Conservation (phyloP, 2,113 vertebrate genomes). For the Bos javanicus region DNA sequence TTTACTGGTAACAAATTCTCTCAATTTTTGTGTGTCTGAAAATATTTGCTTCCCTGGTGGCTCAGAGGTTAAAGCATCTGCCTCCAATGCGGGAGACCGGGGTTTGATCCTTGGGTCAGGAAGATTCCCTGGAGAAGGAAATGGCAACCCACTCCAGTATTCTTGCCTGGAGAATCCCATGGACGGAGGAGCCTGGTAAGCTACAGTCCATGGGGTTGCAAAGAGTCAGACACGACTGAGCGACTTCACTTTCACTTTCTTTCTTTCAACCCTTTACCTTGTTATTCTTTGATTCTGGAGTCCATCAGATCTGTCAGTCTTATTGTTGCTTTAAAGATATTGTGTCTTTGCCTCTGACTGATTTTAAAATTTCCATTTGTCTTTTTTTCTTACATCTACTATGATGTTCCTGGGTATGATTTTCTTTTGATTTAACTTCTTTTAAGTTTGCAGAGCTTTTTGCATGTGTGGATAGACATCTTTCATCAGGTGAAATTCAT, state of each 20-base stretch:
- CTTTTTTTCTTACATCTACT: neutral
- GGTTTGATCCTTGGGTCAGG: too few species aligned
- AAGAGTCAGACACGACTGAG: too few species aligned
- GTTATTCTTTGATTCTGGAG: neutral
- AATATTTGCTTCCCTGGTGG: neutral
- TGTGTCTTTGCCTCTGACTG: neutral
- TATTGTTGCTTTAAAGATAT: neutral
- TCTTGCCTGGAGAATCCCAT: too few species aligned
- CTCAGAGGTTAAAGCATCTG: too few species aligned
- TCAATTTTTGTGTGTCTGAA: neutral
- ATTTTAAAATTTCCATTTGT: neutral
- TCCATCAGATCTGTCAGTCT: neutral
- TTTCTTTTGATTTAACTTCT: neutral
- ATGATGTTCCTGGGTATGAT: neutral
- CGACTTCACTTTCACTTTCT: too few species aligned
- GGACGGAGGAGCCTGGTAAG: too few species aligned
- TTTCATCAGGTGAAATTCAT: constrained; percentile 18
- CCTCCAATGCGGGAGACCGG: too few species aligned
- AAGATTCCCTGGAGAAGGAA: too few species aligned
- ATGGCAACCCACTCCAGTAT: too few species aligned
- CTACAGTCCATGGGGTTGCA: too few species aligned
- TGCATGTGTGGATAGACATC: neutral
- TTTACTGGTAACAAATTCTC: neutral
- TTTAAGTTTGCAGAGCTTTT: constrained; percentile 4
- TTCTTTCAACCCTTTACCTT: neutral